Evolutionary conservation across 2,113 vertebrate genomes (phyloP), one percentile per base, ranked within the genome.

Genomic region (Caloenas nicobarica): DNA sequence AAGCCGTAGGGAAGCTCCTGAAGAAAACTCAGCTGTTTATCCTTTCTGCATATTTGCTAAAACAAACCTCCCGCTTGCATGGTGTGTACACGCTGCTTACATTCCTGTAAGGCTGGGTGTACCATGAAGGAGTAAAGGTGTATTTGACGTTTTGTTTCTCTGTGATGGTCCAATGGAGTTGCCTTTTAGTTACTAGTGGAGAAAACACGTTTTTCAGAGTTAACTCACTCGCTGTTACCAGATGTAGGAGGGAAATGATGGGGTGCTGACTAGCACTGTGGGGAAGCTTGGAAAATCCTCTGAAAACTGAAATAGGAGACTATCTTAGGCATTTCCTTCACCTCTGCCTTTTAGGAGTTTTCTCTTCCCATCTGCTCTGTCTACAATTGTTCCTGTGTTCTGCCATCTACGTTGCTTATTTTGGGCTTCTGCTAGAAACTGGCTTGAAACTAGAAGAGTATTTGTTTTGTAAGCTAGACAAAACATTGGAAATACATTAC

Each of bases 221-320:
- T 85, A 95, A 88, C 60, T 94, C 81, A 74, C 92, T 96, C 86
- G 72, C 86, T 90, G 94, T 92, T 85, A 92, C 96, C 81, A 58
- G 80, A 81, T 44, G 92, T 92, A 97, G 97, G 96, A 97, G 96
- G 60, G 83, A 98, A 97, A 92, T 91, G 91, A 98, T 91, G 97
- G 96, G 93, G 89, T 94, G 95, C 87, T 97, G 97, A 98, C 96
- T 97, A 97, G 97, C 83, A 36, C 93, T 73, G 96, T 88, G 86
- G 94, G 96, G 96, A 96, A 96, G 90, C 86, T 92, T 88, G 97
- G 97, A 97, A 96, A 97, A 83, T 91, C 89, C 93, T 73, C 38
- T 90, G 81, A 91, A 97, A 97, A 95, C 91, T 89, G 96, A 98
- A 97, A 98, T 70, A 97, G 92, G 94, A 95, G 92, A 93, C 93